phyloP scores from a whole-genome alignment of 1,140 invertebrate species.

The Drosophila sturtevanti region DNA sequence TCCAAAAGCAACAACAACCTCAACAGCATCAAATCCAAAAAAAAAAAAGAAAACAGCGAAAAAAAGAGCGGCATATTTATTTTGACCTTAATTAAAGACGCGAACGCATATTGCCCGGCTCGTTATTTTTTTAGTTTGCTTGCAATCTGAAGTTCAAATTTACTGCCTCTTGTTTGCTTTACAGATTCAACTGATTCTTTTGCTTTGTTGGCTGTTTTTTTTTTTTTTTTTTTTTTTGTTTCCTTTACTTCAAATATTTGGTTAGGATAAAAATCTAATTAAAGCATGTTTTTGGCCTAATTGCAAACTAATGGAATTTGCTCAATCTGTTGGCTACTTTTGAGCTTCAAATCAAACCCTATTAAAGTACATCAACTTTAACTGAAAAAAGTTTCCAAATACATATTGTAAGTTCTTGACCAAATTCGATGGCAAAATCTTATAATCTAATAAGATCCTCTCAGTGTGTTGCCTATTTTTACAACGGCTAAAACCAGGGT shows the following conservation, averaged over 20 bases:
- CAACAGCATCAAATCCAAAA: background rate
- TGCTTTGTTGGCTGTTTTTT: background rate
- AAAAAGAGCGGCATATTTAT: conserved; percentile 48
- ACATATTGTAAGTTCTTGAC: no score
- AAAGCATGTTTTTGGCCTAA: conserved; percentile 23
- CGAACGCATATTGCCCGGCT: conserved; percentile 47
- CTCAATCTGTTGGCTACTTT: conserved; percentile 1
- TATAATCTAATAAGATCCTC: no score
- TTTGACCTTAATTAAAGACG: conserved; percentile 67
- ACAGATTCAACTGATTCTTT: background rate
- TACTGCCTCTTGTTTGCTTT: conserved; percentile 10
- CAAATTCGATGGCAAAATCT: no score
- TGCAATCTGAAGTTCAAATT: conserved; percentile 14
- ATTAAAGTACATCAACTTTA: no score
- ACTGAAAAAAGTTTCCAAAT: no score
- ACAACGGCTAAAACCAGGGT: no score
- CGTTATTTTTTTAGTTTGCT: conserved; percentile 30
- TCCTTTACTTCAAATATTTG: conserved; percentile 36
- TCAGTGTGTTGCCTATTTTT: background rate
- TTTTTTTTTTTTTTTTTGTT: background rate
- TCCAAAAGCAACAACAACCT: conserved; percentile 18
- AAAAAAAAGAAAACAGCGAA: conserved; percentile 17
- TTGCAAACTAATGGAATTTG: conserved; percentile 44
- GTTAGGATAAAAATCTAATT: conserved; percentile 23
- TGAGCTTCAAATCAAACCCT: background rate